Base-by-base conservation (phyloP, 2,888 invertebrate species). In the Prosopocoilus inquinatus region DNA sequence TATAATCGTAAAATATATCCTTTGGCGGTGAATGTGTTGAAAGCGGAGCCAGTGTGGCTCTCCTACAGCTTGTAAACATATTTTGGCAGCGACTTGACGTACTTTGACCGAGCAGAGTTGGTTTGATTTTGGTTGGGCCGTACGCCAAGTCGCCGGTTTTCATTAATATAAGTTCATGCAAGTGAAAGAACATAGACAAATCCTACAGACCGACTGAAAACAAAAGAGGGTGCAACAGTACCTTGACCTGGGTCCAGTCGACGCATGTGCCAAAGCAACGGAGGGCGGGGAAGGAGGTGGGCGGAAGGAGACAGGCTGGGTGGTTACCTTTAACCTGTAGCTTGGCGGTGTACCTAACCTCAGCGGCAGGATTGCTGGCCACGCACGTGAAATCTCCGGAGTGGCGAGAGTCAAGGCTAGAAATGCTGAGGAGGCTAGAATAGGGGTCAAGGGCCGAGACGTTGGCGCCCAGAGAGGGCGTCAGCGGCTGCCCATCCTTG, bases 271-370 rank as follows among this genome's bases (percentile, higher is more conserved):
- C 82, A 83, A 83, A 79, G 78, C 77, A 78, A 78, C 77, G 75
- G 72, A 75, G 69, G 68, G 75, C 68, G 66, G 65, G 67, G 66
- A 64, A 62, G 43, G 55, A 44, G 60, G 64, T 51, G 55, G 65
- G 64, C 48, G 64, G 64, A 55, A 57, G 64, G 68, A 70, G 67
- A 68, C 67, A 70, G 71, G 72, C 68, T 70, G 65, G 75, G 79
- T 78, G 77, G 82, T 85, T 88, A 89, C 89, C 89, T 89, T 89
- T 88, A 76, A 89, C 88, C 84, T 87, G 87, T 73, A 89, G 86
- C 78, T 84, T 84, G 80, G 88, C 88, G 78, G 87, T 87, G 82
- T 85, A 88, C 81, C 87, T 86, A 78, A 87, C 87, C 82, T 87
- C 87, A 73, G 88, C 85, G 73, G 88, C 89, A 73, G 86, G 87